A percentile compares a stretch with the other conserved stretches of the same genome.
Conservation (phyloP, 2,113 vertebrate species). For the Tyrannus savana region DNA sequence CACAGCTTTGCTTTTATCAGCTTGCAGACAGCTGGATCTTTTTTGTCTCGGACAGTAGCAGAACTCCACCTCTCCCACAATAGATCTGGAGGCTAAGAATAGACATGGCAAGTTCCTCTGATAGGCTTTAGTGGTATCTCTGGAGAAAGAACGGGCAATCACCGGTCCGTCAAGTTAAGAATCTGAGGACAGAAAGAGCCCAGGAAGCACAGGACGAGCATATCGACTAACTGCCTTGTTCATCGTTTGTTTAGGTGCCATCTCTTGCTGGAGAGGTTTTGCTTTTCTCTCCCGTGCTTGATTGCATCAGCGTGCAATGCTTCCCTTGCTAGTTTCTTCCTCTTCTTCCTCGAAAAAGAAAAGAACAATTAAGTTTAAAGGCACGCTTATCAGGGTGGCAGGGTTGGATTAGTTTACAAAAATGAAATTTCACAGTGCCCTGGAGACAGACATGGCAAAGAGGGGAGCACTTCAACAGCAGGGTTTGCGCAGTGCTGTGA, state of each 20-base stretch:
- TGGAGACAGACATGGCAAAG: background rate
- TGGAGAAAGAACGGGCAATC: background rate
- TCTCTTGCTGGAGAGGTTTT: background rate
- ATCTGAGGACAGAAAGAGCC: constrained; percentile 19
- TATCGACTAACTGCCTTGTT: constrained; percentile 3
- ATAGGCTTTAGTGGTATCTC: background rate
- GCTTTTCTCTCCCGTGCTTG: background rate
- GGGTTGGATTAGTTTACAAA: background rate
- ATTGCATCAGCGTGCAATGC: accelerated
- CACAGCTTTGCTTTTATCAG: constrained; percentile 38
- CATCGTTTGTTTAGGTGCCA: background rate
- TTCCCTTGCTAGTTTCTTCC: background rate
- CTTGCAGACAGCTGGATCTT: constrained; percentile 8
- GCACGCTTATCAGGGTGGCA: background rate
- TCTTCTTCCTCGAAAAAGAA: background rate
- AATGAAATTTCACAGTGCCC: background rate
- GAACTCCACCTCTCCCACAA: background rate
- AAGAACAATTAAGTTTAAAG: background rate
- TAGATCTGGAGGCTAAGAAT: background rate
- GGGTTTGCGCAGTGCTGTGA: accelerated
- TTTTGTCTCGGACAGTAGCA: background rate
- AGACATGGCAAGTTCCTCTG: background rate
- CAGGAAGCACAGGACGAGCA: background rate
- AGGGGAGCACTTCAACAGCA: background rate
- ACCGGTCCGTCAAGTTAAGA: background rate